A percentile compares a stretch with the other conserved stretches of the same genome.
Evolutionary conservation across 2,113 vertebrate genomes (phyloP).

Genomic region (Andinoacara biseriatus): DNA sequence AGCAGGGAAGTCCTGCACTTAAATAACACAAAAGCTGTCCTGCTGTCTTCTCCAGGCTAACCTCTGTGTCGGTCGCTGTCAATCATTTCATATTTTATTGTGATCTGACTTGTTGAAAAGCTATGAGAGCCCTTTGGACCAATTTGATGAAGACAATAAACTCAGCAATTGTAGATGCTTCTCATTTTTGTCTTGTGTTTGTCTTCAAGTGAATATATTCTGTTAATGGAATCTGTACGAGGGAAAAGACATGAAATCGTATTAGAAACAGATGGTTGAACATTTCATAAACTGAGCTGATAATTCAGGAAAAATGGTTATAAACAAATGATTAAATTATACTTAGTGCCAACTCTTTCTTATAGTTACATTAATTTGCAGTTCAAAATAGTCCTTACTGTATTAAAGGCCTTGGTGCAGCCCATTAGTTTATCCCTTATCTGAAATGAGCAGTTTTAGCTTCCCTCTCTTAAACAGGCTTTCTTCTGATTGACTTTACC

Average conservation of each 20-base stretch:
- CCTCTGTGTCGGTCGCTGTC: not conserved
- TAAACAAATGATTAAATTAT: no score
- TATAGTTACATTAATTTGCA: no score
- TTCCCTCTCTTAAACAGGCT: no score
- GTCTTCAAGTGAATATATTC: not conserved
- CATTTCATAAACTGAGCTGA: not conserved
- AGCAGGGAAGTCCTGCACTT: not conserved
- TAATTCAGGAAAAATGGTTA: not conserved
- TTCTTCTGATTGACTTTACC: no score
- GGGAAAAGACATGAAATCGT: not conserved
- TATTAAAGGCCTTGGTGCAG: no score
- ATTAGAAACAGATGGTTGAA: not conserved
- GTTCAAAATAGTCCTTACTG: no score
- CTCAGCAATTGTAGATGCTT: slow-evolving; percentile 11
- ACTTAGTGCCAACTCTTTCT: no score
- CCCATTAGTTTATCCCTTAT: no score
- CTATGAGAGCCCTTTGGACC: slow-evolving; percentile 51
- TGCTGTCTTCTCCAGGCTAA: not conserved
- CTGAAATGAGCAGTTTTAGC: no score
- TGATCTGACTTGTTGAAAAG: slow-evolving; percentile 42
- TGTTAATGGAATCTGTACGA: not conserved
- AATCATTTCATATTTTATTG: slow-evolving; percentile 47
- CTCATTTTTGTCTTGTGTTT: not conserved
- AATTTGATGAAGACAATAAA: slow-evolving; percentile 66
- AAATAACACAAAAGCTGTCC: not conserved